These are phyloP conservation scores for Ormia ochracea DNA, from an alignment of 2,888 invertebrate genomes.

Conservation along the genomic window DNA sequence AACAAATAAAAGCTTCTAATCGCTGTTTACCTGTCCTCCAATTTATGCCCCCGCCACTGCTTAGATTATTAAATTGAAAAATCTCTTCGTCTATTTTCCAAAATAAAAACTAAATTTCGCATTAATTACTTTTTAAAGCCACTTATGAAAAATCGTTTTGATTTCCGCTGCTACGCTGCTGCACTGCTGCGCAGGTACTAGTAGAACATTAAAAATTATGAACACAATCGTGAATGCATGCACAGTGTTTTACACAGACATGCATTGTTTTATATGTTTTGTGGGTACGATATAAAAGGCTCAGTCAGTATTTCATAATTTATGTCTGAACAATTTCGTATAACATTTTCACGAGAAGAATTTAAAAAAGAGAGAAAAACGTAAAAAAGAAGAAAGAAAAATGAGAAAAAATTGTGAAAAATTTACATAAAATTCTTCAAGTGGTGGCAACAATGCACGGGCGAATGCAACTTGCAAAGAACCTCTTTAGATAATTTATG, in stretches of 20 bases:
- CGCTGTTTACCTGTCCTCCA: no score
- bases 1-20: no score
- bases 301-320: constrained; percentile 41
- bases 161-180: constrained; percentile 28
- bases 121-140: constrained; percentile 9
- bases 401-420: constrained; percentile 20
- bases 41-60: background rate
- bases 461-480: constrained; percentile 47
- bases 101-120: background rate
- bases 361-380: background rate
- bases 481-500: constrained; percentile 58
- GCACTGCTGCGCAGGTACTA: no score
- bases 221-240: constrained; percentile 17
- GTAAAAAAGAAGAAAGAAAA: background rate
- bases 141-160: background rate
- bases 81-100: background rate
- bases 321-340: constrained; percentile 47
- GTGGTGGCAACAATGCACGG: constrained; percentile 22
- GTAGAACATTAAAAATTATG: constrained; percentile 26
- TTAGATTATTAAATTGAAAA: background rate
- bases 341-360: constrained; percentile 32
- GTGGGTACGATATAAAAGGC: background rate
- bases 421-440: constrained; percentile 60
- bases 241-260: background rate
- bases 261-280: background rate